Base-by-base conservation (phyloP, 2,888 invertebrate genomes). In the Cephonodes hylas region DNA sequence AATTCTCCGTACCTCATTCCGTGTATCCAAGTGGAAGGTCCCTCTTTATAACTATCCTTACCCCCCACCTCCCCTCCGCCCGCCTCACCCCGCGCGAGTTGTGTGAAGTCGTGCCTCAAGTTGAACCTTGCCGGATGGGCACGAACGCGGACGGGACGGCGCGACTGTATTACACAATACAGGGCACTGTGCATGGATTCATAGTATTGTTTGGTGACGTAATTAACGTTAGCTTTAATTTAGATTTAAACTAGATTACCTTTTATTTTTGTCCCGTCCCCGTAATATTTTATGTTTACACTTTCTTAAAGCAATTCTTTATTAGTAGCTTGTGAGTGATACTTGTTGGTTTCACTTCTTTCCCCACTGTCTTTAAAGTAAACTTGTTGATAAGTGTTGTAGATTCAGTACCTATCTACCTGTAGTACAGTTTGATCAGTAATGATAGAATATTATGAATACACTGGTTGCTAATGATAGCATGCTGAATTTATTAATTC, bases 111-210 rank as follows among this genome's bases (percentile, higher is more conserved):
- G 66, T 67, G 63, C 65, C 67, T 70, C 18, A 13, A 27, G 27
- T 4, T 18, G 27, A 31, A 8, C 53, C 27, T n/a, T n/a, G n/a
- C n/a, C n/a, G n/a, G n/a, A n/a, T 27, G 27, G 27, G 27, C 27
- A 75, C 68, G 61, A 63, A 66, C 74, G 74, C 63, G 73, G 71
- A 74, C 72, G 72, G 71, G 71, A 72, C 66, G 63, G 66, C 64
- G 70, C 63, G 58, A 64, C 61, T 42, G 10, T 22, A 22, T 34
- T 23, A 38, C 44, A 31, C 13, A 45, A 45, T 45, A 45, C 45
- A 15, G 53, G 27, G 27, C 48, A 53, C 8, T 31, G 20, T 20
- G 45, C 42, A 25, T 58, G 45, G n/a, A n/a, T n/a, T 13, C 22
- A 42, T 42, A 45, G 45, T 22, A 23, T 45, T 38, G 38, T 18